phyloP scores from a whole-genome alignment of 2,113 vertebrate species.

The Phyllopteryx taeniolatus region DNA sequence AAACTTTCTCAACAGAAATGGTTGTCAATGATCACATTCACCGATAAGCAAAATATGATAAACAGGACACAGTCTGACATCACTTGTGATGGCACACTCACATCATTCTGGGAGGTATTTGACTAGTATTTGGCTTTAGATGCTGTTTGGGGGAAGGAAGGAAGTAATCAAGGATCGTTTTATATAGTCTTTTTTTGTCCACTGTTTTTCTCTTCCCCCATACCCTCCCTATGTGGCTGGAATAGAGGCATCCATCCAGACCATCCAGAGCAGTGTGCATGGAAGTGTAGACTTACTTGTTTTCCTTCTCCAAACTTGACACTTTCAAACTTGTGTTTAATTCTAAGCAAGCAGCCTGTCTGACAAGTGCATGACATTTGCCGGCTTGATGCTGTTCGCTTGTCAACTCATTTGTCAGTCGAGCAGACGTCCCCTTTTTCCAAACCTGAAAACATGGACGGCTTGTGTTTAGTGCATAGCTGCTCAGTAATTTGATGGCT shows the following conservation, averaged over 20 bases:
- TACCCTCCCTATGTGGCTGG: conserved; percentile 21
- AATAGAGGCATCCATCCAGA: neutral
- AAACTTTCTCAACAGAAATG: neutral
- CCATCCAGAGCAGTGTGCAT: conserved; percentile 16
- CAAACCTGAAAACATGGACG: conserved; percentile 12
- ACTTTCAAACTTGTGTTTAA: conserved; percentile 10
- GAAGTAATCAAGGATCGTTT: conserved; percentile 17
- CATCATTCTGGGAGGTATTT: neutral
- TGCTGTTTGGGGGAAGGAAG: conserved; percentile 19
- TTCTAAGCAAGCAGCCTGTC: neutral
- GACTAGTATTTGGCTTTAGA: neutral
- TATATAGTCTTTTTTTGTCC: conserved; percentile 36
- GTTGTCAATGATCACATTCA: neutral
- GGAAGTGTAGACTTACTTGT: conserved; percentile 6
- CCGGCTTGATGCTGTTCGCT: conserved; percentile 22
- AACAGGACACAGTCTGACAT: too few relatives aligned
- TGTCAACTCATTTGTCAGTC: conserved; percentile 26
- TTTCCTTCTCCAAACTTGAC: neutral
- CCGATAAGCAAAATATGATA: neutral
- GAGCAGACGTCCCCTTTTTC: conserved; percentile 4
- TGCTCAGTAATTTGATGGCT: neutral
- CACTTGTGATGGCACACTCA: too few relatives aligned
- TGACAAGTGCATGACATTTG: conserved; percentile 23
- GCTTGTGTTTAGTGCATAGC: neutral
- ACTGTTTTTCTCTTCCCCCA: conserved; percentile 15